A percentile compares a stretch with the other conserved stretches of the same genome.
These are phyloP conservation scores for Philereme transversata DNA, from an alignment of 2,888 invertebrate species.

Conservation along the genomic window DNA sequence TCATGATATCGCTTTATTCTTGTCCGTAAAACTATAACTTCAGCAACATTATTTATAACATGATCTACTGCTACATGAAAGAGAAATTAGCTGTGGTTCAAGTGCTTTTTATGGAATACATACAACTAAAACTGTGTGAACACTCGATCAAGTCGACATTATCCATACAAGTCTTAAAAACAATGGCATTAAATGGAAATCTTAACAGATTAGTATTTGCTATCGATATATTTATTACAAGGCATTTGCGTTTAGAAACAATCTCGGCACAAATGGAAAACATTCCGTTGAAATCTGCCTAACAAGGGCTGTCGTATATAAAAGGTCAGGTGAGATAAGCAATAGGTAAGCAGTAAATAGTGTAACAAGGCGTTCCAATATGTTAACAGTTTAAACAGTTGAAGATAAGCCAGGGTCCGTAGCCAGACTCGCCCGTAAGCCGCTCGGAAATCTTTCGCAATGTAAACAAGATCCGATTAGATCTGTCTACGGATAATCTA, in stretches of 20 bases:
- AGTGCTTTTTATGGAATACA: conserved; percentile 11
- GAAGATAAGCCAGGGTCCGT: conserved; percentile 52
- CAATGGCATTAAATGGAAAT: conserved; percentile 66
- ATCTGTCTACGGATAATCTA: conserved; percentile 67
- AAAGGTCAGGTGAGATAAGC: conserved; percentile 62
- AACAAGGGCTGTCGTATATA: conserved; percentile 71
- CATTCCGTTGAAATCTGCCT: conserved; percentile 65
- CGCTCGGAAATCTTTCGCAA: conserved; percentile 60
- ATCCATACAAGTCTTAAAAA: conserved; percentile 43
- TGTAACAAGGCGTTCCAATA: conserved; percentile 65
- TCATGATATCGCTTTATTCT: conserved; percentile 50
- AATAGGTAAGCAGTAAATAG: conserved; percentile 73
- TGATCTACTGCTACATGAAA: not conserved
- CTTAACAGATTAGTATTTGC: conserved; percentile 62
- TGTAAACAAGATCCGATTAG: conserved; percentile 79
- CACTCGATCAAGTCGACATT: conserved; percentile 28
- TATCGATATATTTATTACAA: conserved; percentile 67
- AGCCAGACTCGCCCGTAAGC: conserved; percentile 41
- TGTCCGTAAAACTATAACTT: conserved; percentile 25
- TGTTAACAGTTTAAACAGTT: conserved; percentile 68
- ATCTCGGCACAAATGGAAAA: conserved; percentile 67
- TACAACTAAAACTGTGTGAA: conserved; percentile 17
- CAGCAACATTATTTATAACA: conserved; percentile 8
- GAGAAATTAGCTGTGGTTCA: too few relatives aligned
- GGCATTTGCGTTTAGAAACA: conserved; percentile 70